Percentiles rank a stretch among this genome's conserved stretches.
Conservation (phyloP, 2,888 invertebrate genomes). For the Drosophila nr. perissopoda region DNA sequence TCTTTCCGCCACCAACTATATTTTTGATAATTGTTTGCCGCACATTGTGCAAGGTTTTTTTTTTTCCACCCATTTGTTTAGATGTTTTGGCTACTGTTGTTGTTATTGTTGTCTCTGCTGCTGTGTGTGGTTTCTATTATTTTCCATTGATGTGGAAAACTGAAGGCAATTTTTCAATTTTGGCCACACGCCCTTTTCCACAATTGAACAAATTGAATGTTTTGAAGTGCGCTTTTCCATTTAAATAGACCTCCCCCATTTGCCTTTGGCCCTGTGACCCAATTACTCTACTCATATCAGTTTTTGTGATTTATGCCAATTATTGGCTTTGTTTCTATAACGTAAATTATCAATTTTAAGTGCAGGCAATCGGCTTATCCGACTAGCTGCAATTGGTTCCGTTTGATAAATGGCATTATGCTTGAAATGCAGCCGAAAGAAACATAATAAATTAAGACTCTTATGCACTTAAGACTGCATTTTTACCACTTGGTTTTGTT, state of each 20-base stretch:
- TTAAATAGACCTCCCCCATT: constrained; percentile 43
- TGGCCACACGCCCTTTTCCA: constrained; percentile 36
- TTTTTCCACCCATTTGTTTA: constrained; percentile 42
- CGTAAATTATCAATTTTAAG: constrained; percentile 49
- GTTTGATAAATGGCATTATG: not conserved
- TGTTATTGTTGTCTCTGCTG: constrained; percentile 8
- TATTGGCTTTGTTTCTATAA: constrained; percentile 47
- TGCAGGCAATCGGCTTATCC: constrained; percentile 14
- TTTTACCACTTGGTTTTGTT: not conserved
- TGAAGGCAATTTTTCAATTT: constrained; percentile 37
- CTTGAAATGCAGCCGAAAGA: not conserved
- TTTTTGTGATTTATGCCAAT: constrained; percentile 73
- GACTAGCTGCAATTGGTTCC: not conserved
- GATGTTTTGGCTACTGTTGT: constrained; percentile 44
- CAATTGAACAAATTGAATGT: constrained; percentile 24
- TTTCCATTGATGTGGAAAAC: constrained; percentile 51
- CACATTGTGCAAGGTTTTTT: constrained; percentile 47
- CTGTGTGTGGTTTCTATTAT: constrained; percentile 21
- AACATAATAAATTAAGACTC: constrained; percentile 10
- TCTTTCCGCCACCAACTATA: not conserved
- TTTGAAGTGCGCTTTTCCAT: constrained; percentile 70
- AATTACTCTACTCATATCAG: constrained; percentile 39
- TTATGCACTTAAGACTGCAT: constrained; percentile 37
- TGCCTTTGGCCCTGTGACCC: constrained; percentile 56
- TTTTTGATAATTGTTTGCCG: constrained; percentile 39